Evolutionary conservation across 2,113 vertebrate species (phyloP), one percentile per base, ranked within the genome.

Genomic region (Ellobius talpinus): DNA sequence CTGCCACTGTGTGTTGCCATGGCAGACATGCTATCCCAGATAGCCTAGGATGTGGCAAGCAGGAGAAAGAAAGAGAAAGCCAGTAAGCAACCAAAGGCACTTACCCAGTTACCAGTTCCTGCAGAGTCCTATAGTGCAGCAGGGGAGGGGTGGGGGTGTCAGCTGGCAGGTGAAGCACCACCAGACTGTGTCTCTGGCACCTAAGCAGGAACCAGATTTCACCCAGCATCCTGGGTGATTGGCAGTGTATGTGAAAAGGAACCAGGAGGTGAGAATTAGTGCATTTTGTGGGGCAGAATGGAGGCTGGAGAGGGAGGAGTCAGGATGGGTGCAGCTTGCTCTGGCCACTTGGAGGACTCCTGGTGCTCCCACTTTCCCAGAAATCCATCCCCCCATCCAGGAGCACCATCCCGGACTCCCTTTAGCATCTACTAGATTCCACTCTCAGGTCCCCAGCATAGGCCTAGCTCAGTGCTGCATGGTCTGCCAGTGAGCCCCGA

Each of bases 181-280:
- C 85, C 97, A 97, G 97, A 96, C 97, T 96, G 96, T 92, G 90
- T 58, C 94, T 73, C 85, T 95, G 85, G 94, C 87, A 73, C 79
- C 94, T 94, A 70, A 3, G n/a, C 45, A 90, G 84, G 74, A 88
- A 66, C 55, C 61, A 93, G 92, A 95, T 92, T 29, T 45, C 65
- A 13, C 72, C 76, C 55, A 33, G 93, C 63, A 81, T 66, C 90
- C 79, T 52, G 76, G 84, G 95, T 74, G 91, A 50, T 4, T 81
- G 95, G 77, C 72, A 81, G 66, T 9, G 10, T 24, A 90, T 89
- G 77, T 47, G 47, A 70, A 90, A 90, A 90, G 93, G 55, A 90
- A 42, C 65, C 92, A 72, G 85, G 70, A 92, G 90, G 87, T 74
- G 89, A 12, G 78, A 96, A 74, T 24, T 39, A 73, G 85, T 5